Percentiles rank a stretch among this genome's conserved stretches.
These are phyloP conservation scores for Athene cunicularia DNA, from an alignment of 2,113 vertebrate species.

Conservation along the genomic window DNA sequence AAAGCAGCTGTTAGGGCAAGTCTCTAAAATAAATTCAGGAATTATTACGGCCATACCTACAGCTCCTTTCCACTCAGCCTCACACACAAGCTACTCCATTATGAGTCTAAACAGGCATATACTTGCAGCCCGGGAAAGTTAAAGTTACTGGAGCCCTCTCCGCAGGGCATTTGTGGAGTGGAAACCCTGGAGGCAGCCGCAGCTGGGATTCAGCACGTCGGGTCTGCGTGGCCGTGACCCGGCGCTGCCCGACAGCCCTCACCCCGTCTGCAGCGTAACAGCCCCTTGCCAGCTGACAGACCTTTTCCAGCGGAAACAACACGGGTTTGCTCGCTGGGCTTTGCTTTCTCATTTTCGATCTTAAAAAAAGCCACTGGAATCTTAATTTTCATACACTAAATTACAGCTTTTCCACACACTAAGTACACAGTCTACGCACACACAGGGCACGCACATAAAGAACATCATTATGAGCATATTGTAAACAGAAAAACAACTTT, in stretches of 20 bases:
- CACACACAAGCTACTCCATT: not conserved
- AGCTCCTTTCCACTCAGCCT: not conserved
- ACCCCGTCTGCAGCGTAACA: not conserved
- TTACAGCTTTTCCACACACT: not conserved
- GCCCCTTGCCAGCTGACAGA: not conserved
- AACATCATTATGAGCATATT: not conserved
- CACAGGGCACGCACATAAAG: not conserved
- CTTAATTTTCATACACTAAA: not conserved
- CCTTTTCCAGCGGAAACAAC: not conserved
- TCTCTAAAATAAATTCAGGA: not conserved
- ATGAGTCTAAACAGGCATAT: not conserved
- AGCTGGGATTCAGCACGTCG: not conserved
- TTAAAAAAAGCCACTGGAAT: not conserved
- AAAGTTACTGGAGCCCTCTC: not conserved
- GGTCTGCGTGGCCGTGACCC: not conserved
- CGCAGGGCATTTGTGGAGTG: not conserved
- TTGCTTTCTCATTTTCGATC: not conserved
- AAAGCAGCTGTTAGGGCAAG: not conserved
- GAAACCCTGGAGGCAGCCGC: not conserved
- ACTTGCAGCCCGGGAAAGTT: not conserved
- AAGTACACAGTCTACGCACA: not conserved
- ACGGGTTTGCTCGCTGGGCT: not conserved
- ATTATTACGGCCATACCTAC: not conserved
- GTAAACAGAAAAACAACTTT: slow-evolving; percentile 56
- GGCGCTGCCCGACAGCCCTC: not conserved